Percentiles rank a stretch among this genome's conserved stretches.
These are phyloP conservation scores for Saccostrea echinata DNA, from an alignment of 1,140 invertebrate genomes.

Conservation along the genomic window DNA sequence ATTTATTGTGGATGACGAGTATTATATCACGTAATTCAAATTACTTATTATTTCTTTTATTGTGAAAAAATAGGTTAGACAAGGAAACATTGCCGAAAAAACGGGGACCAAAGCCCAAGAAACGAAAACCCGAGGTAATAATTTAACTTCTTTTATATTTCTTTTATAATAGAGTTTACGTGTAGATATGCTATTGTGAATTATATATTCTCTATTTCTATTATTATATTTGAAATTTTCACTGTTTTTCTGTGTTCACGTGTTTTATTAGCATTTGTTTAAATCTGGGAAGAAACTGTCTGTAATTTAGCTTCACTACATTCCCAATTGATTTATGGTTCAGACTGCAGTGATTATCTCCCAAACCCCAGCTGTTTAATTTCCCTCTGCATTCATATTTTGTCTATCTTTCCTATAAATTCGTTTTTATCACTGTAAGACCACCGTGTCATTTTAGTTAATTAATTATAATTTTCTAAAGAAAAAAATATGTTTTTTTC, in stretches of 20 bases:
- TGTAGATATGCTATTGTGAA: background rate
- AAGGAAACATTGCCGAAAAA: constrained; percentile 67
- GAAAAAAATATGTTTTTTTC: no score
- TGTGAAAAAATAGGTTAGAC: constrained; percentile 51
- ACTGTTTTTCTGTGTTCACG: background rate
- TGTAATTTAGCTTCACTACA: background rate
- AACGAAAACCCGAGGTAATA: constrained; percentile 66
- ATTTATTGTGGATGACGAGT: no score
- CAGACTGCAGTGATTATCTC: background rate
- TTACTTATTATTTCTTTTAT: constrained; percentile 48
- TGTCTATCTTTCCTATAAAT: background rate
- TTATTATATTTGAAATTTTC: background rate
- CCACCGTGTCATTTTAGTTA: no score
- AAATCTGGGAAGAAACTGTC: background rate
- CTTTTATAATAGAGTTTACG: background rate
- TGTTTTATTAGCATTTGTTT: background rate
- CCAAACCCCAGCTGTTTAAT: constrained; percentile 5
- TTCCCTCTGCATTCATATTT: background rate
- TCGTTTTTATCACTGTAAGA: no score
- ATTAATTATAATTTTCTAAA: no score
- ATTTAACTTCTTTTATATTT: background rate
- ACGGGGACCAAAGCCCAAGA: constrained; percentile 78
- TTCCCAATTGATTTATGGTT: constrained; percentile 14
- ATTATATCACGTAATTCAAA: no score
- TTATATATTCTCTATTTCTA: background rate